phyloP scores from a whole-genome alignment of 1,140 invertebrate genomes.

The Ceratina calcarata region DNA sequence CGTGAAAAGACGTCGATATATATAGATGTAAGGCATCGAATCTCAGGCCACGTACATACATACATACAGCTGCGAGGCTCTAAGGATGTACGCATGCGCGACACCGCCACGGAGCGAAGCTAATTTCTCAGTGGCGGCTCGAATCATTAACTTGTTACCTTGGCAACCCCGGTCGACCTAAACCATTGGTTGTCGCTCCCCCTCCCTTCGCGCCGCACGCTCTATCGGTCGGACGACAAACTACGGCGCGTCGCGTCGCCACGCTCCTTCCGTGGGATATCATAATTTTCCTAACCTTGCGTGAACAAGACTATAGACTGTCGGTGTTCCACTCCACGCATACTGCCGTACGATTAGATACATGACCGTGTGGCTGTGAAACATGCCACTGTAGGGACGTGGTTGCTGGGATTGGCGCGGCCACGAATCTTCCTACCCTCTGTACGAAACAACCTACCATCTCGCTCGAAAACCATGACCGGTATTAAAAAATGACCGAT shows the following conservation, averaged over 20 bases:
- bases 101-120: slow-evolving; percentile 54
- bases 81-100: slow-evolving; percentile 31
- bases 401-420: slow-evolving; percentile 61
- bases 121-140: slow-evolving; percentile 78
- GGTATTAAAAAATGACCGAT: slow-evolving; percentile 61
- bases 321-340: slow-evolving; percentile 3
- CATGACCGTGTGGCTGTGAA: neutral
- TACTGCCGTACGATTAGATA: neutral
- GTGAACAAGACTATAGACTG: slow-evolving; percentile 50
- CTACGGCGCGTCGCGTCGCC: slow-evolving; percentile 39
- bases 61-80: slow-evolving; percentile 22
- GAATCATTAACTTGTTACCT: slow-evolving; percentile 81
- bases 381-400: slow-evolving; percentile 44
- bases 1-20: slow-evolving; percentile 7
- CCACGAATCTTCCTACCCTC: slow-evolving; percentile 62
- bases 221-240: slow-evolving; percentile 56
- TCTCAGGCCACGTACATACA: slow-evolving; percentile 29
- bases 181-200: slow-evolving; percentile 74
- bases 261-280: slow-evolving; percentile 34
- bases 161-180: slow-evolving; percentile 74
- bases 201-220: slow-evolving; percentile 57
- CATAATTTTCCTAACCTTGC: slow-evolving; percentile 42
- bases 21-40: slow-evolving; percentile 18
- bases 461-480: slow-evolving; percentile 58
- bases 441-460: slow-evolving; percentile 56